Percentiles rank a stretch among this genome's conserved stretches.
Evolutionary conservation across 1,140 invertebrate genomes (phyloP).

Genomic region (Wiebesia pumilae): DNA sequence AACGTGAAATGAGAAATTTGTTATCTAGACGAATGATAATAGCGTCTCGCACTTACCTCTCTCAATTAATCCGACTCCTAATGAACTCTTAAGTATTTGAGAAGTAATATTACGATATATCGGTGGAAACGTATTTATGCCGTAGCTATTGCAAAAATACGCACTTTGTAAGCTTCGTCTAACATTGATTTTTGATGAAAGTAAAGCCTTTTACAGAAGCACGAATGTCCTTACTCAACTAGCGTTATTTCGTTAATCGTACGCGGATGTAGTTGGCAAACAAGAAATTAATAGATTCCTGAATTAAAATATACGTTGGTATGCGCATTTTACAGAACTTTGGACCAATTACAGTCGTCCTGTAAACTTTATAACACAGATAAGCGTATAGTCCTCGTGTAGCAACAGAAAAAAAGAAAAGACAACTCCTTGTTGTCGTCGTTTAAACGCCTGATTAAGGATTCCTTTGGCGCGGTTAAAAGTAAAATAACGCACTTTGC

Average conservation of each 20-base stretch:
- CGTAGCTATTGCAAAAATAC: not conserved
- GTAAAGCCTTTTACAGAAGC: not conserved
- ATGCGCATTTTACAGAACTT: not conserved
- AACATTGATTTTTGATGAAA: not conserved
- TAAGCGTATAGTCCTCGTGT: not conserved
- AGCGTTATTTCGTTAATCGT: not conserved
- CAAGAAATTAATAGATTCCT: not conserved
- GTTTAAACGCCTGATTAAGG: constrained; percentile 49
- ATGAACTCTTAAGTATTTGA: not conserved
- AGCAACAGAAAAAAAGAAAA: not conserved
- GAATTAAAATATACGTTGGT: not conserved
- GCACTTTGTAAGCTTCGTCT: not conserved
- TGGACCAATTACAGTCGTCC: not conserved
- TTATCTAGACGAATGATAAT: not conserved
- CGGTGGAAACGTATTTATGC: not conserved
- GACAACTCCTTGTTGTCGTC: not conserved
- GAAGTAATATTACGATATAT: not conserved
- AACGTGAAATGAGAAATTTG: not conserved
- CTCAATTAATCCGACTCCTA: not conserved
- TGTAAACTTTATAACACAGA: constrained; percentile 33
- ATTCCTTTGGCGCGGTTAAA: constrained; percentile 41
- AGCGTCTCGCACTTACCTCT: too few species aligned
- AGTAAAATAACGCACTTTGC: constrained; percentile 19
- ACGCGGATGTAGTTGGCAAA: not conserved
- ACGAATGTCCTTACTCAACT: not conserved